phyloP scores from a whole-genome alignment of 2,888 invertebrate species.

The Pyralis farinalis region DNA sequence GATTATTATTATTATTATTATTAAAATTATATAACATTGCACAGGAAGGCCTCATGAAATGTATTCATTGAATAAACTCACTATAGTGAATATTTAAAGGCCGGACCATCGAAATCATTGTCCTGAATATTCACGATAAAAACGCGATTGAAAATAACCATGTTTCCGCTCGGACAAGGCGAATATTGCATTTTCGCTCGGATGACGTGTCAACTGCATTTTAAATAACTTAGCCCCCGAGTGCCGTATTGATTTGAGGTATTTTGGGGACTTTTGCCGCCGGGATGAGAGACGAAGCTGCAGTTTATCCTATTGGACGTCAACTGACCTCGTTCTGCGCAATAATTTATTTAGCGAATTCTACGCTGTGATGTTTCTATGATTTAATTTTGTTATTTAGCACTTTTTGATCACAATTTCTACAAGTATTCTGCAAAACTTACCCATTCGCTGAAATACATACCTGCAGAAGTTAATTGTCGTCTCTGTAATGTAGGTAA shows the following conservation, averaged over 20 bases:
- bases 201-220: slow-evolving; percentile 75
- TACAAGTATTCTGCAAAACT: no score
- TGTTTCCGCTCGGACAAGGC: slow-evolving; percentile 64
- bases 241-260: slow-evolving; percentile 57
- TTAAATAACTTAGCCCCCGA: slow-evolving; percentile 70
- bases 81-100: slow-evolving; percentile 36
- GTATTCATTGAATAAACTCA: slow-evolving; percentile 29
- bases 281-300: slow-evolving; percentile 1
- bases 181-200: slow-evolving; percentile 73
- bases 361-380: no score
- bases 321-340: neutral
- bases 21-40: no score
- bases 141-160: slow-evolving; percentile 60
- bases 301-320: neutral
- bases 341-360: slow-evolving; percentile 5
- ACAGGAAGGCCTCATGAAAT: slow-evolving; percentile 9
- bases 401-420: no score
- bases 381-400: no score
- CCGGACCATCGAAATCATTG: slow-evolving; percentile 32
- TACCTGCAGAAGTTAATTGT: no score
- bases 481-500: no score
- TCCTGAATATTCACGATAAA: slow-evolving; percentile 37
- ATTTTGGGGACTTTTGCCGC: slow-evolving; percentile 34
- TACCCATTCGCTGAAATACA: no score
- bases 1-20: no score